Evolutionary conservation across 2,113 vertebrate genomes (phyloP).

Genomic region (Phrynosoma platyrhinos): DNA sequence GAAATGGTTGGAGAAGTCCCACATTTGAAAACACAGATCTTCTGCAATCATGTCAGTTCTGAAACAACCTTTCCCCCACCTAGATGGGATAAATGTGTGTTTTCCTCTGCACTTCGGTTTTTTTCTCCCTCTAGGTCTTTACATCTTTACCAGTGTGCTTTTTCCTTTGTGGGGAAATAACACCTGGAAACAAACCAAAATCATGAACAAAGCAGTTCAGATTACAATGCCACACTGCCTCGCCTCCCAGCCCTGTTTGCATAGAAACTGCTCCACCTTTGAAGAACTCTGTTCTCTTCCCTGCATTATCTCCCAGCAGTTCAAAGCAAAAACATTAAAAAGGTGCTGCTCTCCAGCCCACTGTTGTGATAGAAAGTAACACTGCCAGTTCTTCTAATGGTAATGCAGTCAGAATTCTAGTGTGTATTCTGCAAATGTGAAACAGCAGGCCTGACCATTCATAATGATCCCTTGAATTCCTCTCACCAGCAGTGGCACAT

Average conservation of each 20-base stretch:
- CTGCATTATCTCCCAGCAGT: no score
- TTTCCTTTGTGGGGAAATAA: neutral
- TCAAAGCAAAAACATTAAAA: neutral
- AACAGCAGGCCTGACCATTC: neutral
- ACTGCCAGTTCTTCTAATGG: neutral
- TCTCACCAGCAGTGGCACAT: neutral
- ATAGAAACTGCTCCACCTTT: neutral
- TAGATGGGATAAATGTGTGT: neutral
- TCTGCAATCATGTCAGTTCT: neutral
- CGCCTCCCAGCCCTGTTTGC: neutral
- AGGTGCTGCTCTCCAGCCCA: no score
- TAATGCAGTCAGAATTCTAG: neutral
- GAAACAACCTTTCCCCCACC: neutral
- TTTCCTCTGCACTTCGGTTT: neutral
- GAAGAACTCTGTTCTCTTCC: neutral
- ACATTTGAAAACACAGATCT: neutral
- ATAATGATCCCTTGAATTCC: neutral
- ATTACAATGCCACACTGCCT: neutral
- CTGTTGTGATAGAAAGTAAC: neutral
- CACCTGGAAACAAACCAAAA: neutral
- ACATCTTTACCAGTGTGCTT: no score
- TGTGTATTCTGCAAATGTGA: rapidly evolving
- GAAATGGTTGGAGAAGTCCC: neutral
- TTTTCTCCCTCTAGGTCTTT: neutral
- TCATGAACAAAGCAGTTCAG: neutral